Base-by-base conservation (phyloP, 2,113 vertebrate species). In the Grus americana region DNA sequence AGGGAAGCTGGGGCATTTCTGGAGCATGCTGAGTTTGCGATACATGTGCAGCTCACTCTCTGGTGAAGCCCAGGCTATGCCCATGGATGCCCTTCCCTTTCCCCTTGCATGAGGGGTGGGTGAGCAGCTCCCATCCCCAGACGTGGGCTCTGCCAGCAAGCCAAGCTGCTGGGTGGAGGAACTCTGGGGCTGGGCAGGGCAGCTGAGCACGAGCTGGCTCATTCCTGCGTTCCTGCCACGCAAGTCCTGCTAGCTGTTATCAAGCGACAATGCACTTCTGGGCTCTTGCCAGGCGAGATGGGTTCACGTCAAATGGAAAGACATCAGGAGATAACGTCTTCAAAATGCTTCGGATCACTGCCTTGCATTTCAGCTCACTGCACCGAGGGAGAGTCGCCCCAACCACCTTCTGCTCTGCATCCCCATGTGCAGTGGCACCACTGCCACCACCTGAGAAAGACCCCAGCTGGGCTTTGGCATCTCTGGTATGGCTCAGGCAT, bases 341-440 rank as follows among this genome's bases (percentile, higher is more conserved):
- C 59, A 81, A 12, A 85, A 81, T 12, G 11, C 36, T 73, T 73
- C 0, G 0, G 32, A 55, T 72, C 59, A 11, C 59, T 61, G 79
- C 49, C 65, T 63, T 52, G 36, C 59, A 24, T 59, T 63, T 76
- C 78, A 89, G 54, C 6, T 8, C 78, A 21, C 57, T 12, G 62
- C 0, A 0, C 40, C 0, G 1, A 55, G 30, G 20, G 12, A 34
- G 5, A 61, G 32, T 13, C 0, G 0, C 34, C 46, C 61, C 12
- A 66, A 66, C 9, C 6, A 0, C 16, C 6, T 46, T 47, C 34
- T 2, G 6, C 36, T 40, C 7, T 29, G 19, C 34, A 6, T 11
- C 36, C 54, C 44, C 0, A 1, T 4, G 23, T 58, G 30, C 81
- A 13, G 15, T 13, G 29, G 42, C 62, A 83, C 36, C 12, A 11